Conservation (phyloP, 2,888 invertebrate genomes). For the Acholoe squamosa region DNA sequence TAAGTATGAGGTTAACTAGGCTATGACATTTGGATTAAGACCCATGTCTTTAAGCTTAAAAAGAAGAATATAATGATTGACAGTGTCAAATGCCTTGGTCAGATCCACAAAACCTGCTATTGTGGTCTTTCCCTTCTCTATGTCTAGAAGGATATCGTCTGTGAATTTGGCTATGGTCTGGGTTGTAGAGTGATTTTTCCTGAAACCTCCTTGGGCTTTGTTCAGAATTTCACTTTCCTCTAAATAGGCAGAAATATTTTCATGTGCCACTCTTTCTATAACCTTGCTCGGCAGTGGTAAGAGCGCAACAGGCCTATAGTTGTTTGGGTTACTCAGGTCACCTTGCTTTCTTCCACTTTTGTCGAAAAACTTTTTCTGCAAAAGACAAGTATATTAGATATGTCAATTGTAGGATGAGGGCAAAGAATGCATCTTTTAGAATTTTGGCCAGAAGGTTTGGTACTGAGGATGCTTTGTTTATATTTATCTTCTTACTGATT, state of each 20-base stretch:
- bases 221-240: not conserved
- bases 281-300: not conserved
- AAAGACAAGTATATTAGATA: not conserved
- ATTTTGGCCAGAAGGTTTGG: not conserved
- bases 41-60: not conserved
- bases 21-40: not conserved
- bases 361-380: not conserved
- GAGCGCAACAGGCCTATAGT: not conserved
- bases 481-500: not conserved
- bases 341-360: not conserved
- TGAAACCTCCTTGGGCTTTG: not conserved
- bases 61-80: not conserved
- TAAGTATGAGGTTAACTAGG: not conserved
- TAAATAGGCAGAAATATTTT: not conserved
- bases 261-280: not conserved
- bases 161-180: not conserved
- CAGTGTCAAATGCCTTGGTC: not conserved
- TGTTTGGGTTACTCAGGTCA: not conserved
- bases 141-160: not conserved
- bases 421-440: not conserved
- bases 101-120: not conserved
- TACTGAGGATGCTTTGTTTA: not conserved
- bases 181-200: not conserved
- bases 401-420: not conserved
- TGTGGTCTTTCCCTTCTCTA: not conserved